Evolutionary conservation across 2,888 invertebrate species (phyloP), one percentile per base, ranked within the genome.

Genomic region (Lochmaea capreae): DNA sequence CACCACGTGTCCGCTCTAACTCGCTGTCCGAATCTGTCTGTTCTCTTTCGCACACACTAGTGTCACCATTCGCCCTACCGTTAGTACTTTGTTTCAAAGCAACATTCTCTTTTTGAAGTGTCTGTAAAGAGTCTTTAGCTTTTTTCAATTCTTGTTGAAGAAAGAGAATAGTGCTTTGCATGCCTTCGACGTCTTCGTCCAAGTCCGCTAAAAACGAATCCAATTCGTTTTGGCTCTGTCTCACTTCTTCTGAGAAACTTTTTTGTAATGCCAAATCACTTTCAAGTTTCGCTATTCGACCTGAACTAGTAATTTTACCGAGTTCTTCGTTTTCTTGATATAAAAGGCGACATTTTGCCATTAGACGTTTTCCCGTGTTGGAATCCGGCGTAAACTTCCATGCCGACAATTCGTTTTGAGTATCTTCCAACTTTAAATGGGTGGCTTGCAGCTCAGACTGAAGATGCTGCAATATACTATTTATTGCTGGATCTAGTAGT

Each of bases 321-420:
- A 99, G 90, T 84, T 99, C 98, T 87, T 98, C 98, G 87, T 99
- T 99, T 87, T 99, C 98, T 87, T 98, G 97, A 85, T 98, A 95
- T 63, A 99, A 88, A 79, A 97, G 89, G 76, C 98, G 92, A 86
- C 98, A 99, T 87, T 98, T 97, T 11, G 98, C 97, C 98, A 99
- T 98, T 79, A 99, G 89, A 80, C 98, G 93, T 88, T 98, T 99
- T 78, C 99, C 99, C 63, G 98, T 98, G 89, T 97, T 97, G 77
- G 97, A 98, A 88, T 99, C 99, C n/a, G 98, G 97, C 14, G 98
- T 98, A 88, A 99, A 99, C 88, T 99, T 99, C 98, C 98, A 99
- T 3, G 99, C 98, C 71, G 96, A 95, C 62, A 99, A 90, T 89
- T 99, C 99, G 88, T 97, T 97, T 88, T 98, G 98, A 18, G 97